phyloP scores from a whole-genome alignment of 2,888 invertebrate genomes.

The Chrysomela aeneicollis region DNA sequence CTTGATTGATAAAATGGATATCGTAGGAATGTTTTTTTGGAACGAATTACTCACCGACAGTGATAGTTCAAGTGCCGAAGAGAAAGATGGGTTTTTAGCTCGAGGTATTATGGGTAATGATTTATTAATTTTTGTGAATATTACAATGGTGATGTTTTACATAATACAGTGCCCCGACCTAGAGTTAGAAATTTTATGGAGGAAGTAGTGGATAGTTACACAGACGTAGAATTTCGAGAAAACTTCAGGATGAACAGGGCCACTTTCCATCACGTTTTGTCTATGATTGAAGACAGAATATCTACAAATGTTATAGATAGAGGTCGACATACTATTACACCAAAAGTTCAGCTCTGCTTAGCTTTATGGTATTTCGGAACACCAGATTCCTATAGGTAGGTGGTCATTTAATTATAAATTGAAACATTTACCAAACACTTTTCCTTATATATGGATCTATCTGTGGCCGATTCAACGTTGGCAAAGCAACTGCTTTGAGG shows the following conservation, averaged over 20 bases:
- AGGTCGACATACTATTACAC: too few relatives aligned
- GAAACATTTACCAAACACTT: too few relatives aligned
- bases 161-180: neutral
- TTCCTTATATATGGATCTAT: neutral
- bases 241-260: too few relatives aligned
- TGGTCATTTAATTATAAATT: neutral
- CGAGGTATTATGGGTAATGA: too few relatives aligned
- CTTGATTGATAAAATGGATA: too few relatives aligned
- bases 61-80: too few relatives aligned
- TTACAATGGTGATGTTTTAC: too few relatives aligned
- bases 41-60: too few relatives aligned
- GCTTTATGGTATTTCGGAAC: constrained; percentile 24
- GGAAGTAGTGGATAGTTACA: neutral
- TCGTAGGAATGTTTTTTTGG: too few relatives aligned
- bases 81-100: too few relatives aligned
- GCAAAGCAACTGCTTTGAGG: constrained; percentile 9
- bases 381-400: constrained; percentile 22
- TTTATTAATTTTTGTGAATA: constrained; percentile 7
- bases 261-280: constrained; percentile 21
- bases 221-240: constrained; percentile 7
- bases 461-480: constrained; percentile 14
- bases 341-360: constrained; percentile 16
- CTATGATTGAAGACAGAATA: constrained; percentile 11
- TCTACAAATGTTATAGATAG: constrained; percentile 20
- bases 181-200: neutral